Conservation (phyloP, 2,113 vertebrate genomes). For the Heliornis fulica region DNA sequence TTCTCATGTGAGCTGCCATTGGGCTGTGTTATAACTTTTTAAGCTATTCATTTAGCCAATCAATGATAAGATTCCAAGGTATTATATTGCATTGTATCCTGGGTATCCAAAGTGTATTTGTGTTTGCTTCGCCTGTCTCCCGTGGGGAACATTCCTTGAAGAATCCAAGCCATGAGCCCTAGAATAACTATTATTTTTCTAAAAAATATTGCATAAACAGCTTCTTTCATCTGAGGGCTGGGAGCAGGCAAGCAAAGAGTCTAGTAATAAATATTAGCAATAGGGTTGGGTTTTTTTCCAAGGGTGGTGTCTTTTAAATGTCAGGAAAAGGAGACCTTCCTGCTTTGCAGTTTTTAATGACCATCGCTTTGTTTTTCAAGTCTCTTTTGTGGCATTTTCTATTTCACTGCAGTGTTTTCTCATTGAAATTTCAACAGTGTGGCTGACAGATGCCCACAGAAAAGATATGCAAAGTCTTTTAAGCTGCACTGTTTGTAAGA, state of each 20-base stretch:
- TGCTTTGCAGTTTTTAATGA: slow-evolving; percentile 59
- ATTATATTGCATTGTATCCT: background rate
- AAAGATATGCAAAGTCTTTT: background rate
- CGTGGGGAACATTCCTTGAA: background rate
- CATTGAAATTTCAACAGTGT: background rate
- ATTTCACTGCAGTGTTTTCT: background rate
- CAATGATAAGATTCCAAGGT: no score
- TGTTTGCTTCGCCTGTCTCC: background rate
- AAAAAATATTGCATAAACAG: background rate
- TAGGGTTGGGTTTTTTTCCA: background rate
- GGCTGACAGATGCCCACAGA: slow-evolving; percentile 22
- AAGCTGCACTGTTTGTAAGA: slow-evolving; percentile 12
- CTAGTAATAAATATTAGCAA: background rate
- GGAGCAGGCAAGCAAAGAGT: background rate
- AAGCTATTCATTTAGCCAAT: background rate
- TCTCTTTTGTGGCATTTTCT: background rate
- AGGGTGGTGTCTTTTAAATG: slow-evolving; percentile 66
- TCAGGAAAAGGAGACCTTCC: slow-evolving; percentile 76
- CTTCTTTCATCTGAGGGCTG: background rate
- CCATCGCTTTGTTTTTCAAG: slow-evolving; percentile 20
- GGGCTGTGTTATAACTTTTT: no score
- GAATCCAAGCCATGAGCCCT: background rate
- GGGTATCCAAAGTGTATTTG: background rate
- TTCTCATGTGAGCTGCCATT: background rate
- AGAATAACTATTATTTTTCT: background rate